Percentiles rank a stretch among this genome's conserved stretches.
Evolutionary conservation across 1,140 invertebrate species (phyloP).

Genomic region (Heliothis virescens): DNA sequence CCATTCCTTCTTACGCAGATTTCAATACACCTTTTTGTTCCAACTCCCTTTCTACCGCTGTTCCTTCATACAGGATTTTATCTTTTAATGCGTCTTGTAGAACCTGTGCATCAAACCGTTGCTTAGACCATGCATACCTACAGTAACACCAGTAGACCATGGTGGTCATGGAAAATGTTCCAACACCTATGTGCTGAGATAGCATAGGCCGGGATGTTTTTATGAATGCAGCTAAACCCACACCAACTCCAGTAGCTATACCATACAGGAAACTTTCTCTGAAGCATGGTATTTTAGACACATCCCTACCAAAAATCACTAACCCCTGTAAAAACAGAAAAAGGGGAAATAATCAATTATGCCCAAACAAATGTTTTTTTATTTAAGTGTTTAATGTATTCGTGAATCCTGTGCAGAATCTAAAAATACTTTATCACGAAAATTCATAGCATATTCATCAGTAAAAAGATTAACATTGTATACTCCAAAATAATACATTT

Average conservation of each 20-base stretch:
- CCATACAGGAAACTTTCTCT: slow-evolving; percentile 88
- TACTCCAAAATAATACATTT: not conserved
- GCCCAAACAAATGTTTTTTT: too few species aligned
- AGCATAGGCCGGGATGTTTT: slow-evolving; percentile 87
- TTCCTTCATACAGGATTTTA: slow-evolving; percentile 84
- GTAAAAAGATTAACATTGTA: not conserved
- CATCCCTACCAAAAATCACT: slow-evolving; percentile 87
- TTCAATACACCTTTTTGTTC: slow-evolving; percentile 78
- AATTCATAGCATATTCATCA: not conserved
- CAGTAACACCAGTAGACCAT: slow-evolving; percentile 87
- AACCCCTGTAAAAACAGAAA: slow-evolving; percentile 73
- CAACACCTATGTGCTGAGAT: slow-evolving; percentile 86
- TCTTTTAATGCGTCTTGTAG: slow-evolving; percentile 83
- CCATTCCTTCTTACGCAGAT: slow-evolving; percentile 60
- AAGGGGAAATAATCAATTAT: not conserved
- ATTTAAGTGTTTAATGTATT: too few species aligned
- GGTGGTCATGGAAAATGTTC: slow-evolving; percentile 86
- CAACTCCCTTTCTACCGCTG: slow-evolving; percentile 75
- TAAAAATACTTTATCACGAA: not conserved
- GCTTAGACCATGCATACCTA: slow-evolving; percentile 85
- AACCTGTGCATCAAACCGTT: slow-evolving; percentile 84
- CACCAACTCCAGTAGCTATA: slow-evolving; percentile 86
- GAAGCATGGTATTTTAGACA: slow-evolving; percentile 89
- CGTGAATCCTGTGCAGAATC: too few species aligned
- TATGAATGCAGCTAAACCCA: slow-evolving; percentile 87